phyloP scores from a whole-genome alignment of 2,888 invertebrate species.

The Tetanocera ferruginea region DNA sequence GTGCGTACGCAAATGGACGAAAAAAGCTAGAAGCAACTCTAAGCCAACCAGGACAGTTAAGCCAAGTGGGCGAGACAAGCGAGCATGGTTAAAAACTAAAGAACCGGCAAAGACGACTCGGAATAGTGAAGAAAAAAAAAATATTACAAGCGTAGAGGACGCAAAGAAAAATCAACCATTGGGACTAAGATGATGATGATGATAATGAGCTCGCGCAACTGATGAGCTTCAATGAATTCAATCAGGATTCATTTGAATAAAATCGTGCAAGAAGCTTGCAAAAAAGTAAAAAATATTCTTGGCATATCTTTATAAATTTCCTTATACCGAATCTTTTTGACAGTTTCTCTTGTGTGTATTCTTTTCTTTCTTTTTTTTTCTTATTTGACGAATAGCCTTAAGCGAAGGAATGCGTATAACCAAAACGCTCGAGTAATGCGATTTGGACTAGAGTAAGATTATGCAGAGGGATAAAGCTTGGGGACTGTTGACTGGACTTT shows the following conservation, averaged over 20 bases:
- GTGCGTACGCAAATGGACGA: conserved; percentile 50
- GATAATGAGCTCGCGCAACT: conserved; percentile 40
- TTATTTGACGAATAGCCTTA: background rate
- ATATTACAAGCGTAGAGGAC: background rate
- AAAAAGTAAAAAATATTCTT: background rate
- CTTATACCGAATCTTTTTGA: background rate
- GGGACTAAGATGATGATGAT: conserved; percentile 11
- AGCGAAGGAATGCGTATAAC: too few species aligned
- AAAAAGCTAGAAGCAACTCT: conserved; percentile 40
- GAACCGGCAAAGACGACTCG: conserved; percentile 13
- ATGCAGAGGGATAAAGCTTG: too few species aligned
- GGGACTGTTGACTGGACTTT: too few species aligned
- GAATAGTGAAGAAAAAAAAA: background rate
- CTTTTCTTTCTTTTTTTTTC: conserved; percentile 16
- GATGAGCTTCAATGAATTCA: conserved; percentile 66
- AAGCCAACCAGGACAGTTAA: conserved; percentile 46
- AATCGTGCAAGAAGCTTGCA: conserved; percentile 55
- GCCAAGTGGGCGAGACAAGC: conserved; percentile 36
- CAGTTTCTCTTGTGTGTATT: conserved; percentile 1
- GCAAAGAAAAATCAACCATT: background rate
- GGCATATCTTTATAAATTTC: background rate
- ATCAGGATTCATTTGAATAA: conserved; percentile 67
- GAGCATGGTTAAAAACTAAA: conserved; percentile 23
- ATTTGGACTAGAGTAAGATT: too few species aligned
- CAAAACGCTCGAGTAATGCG: too few species aligned